Percentiles rank a stretch among this genome's conserved stretches.
Evolutionary conservation across 2,797 vertebrate genomes (phyloP).

Genomic region (Manis crassicaudata): DNA sequence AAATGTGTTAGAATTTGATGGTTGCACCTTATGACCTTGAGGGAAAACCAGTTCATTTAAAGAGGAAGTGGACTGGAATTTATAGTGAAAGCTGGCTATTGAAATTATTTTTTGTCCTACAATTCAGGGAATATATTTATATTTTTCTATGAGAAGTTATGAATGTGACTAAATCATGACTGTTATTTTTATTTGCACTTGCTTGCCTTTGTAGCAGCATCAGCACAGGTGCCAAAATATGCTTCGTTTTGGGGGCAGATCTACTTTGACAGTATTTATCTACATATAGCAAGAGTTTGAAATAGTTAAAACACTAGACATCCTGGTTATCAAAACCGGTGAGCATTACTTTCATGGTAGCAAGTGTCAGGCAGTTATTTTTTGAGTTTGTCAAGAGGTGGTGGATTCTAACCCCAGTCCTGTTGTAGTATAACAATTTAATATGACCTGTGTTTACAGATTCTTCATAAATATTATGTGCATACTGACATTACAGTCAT

Average conservation of each 20-base stretch:
- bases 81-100: constrained; percentile 88
- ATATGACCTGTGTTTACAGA: constrained; percentile 73
- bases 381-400: constrained; percentile 49
- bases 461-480: constrained; percentile 57
- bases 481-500: constrained; percentile 64
- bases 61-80: constrained; percentile 91
- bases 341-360: constrained; percentile 72
- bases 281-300: constrained; percentile 50
- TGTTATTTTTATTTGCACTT: constrained; percentile 88
- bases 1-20: constrained; percentile 49
- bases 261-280: constrained; percentile 74
- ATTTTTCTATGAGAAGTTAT: constrained; percentile 93
- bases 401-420: constrained; percentile 58
- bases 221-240: constrained; percentile 80
- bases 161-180: constrained; percentile 89
- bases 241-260: constrained; percentile 78
- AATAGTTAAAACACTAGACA: constrained; percentile 68
- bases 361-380: constrained; percentile 52
- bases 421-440: constrained; percentile 50
- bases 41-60: constrained; percentile 61
- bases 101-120: constrained; percentile 84
- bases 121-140: constrained; percentile 97
- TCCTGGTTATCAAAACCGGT: constrained; percentile 39
- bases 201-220: constrained; percentile 84
- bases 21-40: constrained; percentile 75